Evolutionary conservation across 1,140 invertebrate genomes (phyloP).

Genomic region (Drosophila nannoptera): DNA sequence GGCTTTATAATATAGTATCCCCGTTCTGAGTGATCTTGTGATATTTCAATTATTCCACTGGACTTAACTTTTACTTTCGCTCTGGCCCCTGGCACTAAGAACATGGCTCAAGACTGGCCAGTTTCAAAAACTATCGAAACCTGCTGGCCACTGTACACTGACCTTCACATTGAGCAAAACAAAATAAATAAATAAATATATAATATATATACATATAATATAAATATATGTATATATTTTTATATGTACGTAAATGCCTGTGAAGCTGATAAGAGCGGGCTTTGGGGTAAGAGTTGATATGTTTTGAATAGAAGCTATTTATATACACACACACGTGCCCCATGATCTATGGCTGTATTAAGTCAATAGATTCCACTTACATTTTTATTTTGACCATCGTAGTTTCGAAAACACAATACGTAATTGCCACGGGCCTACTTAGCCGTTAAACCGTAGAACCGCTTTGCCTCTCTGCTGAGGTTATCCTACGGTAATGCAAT

Average conservation of each 20-base stretch:
- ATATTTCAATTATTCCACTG: slow-evolving; percentile 11
- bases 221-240: neutral
- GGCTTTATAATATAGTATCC: slow-evolving; percentile 15
- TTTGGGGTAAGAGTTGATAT: neutral
- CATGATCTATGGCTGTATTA: too few species aligned
- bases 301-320: neutral
- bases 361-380: too few species aligned
- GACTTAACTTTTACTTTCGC: slow-evolving; percentile 3
- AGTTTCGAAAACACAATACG: too few species aligned
- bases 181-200: neutral
- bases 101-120: neutral
- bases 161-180: neutral
- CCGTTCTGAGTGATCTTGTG: neutral
- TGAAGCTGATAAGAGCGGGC: neutral
- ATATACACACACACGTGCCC: too few species aligned
- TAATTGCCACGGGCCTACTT: too few species aligned
- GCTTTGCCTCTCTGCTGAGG: too few species aligned
- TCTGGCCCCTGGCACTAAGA: neutral
- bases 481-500: too few species aligned
- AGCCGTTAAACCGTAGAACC: too few species aligned
- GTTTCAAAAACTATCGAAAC: slow-evolving; percentile 3
- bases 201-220: slow-evolving; percentile 3
- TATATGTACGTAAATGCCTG: too few species aligned
- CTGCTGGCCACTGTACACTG: neutral
- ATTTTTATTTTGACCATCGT: too few species aligned